Base-by-base conservation (phyloP, 2,113 vertebrate species). In the Chroicocephalus ridibundus region DNA sequence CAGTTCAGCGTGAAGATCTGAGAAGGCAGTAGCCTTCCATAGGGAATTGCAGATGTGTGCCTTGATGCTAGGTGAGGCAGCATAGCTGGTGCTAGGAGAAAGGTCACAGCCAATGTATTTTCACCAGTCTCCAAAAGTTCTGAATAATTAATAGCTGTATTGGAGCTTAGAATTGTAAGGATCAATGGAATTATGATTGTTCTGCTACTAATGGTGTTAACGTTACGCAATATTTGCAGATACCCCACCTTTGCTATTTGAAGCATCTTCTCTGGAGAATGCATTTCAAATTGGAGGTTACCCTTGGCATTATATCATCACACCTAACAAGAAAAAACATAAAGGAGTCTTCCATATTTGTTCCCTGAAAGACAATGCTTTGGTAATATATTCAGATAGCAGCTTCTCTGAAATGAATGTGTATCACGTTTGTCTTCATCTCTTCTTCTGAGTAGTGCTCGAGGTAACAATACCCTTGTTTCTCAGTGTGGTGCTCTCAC, bases 221-320 rank as follows among this genome's bases (percentile, higher is more conserved):
- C 90, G 2, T 97, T 95, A 46, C 92, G 34, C 2, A 80, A 42
- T 94, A 72, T 97, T 94, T 96, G 57, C 98, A 99, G 99, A 99
- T 90, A 97, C 95, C 6, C 99, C 98, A 65, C 98, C 99, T n/a
- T 97, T 99, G 88, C 98, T 99, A 87, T 99, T 99, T 96, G 99
- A 99, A 96, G 98, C 99, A 77, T 98, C 98, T 62, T 99, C 98
- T 74, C 98, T 99, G 96, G 98, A 99, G 94, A 99, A 98, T 68
- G 98, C 98, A 60, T 98, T 99, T 96, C 99, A 99, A 97, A 99
- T 99, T 66, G 99, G 99, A 97, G 99, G 99, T 84, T 98, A 98
- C 92, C 99, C 99, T 46, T 99, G 99, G 99, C 99, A 99, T 97
- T 99, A 99, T 94, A 99, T 99, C 97, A 98, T 99, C 97, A 99